phyloP scores from a whole-genome alignment of 2,113 vertebrate genomes.

The Melanostigma gelatinosum region DNA sequence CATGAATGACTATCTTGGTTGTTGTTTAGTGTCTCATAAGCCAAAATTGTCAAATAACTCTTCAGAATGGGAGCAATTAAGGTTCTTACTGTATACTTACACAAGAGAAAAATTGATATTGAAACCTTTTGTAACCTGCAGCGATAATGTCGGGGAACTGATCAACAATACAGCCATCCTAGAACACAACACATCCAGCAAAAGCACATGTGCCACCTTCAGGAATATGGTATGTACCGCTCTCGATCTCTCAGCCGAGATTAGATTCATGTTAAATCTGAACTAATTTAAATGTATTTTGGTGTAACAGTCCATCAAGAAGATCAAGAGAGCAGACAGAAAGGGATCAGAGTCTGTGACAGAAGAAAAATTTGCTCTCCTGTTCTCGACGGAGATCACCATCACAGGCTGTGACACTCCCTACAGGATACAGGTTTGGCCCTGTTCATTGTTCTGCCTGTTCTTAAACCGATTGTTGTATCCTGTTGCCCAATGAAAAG shows the following conservation, averaged over 20 bases:
- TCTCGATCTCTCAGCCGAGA: background rate
- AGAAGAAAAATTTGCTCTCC: conserved; percentile 95
- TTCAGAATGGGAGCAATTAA: background rate
- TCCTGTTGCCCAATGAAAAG: background rate
- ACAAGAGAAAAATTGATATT: background rate
- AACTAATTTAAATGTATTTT: background rate
- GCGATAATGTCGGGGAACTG: conserved; percentile 93
- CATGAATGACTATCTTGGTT: background rate
- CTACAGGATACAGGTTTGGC: conserved; percentile 87
- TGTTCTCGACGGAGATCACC: conserved; percentile 88
- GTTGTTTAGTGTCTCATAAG: background rate
- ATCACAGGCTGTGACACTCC: conserved; percentile 85
- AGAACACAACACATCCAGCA: conserved; percentile 89
- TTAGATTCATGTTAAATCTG: background rate
- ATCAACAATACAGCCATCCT: conserved; percentile 90
- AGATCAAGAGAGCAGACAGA: conserved; percentile 95
- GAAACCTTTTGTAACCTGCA: conserved; percentile 63
- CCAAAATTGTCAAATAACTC: background rate
- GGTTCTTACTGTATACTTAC: background rate
- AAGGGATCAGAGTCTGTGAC: conserved; percentile 97
- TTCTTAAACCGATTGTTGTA: background rate
- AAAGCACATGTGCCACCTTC: conserved; percentile 91
- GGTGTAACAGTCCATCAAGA: conserved; percentile 90
- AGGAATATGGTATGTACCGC: conserved; percentile 90
- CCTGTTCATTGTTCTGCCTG: background rate